phyloP scores from a whole-genome alignment of 2,888 invertebrate species.

The Frankliniella fusca region DNA sequence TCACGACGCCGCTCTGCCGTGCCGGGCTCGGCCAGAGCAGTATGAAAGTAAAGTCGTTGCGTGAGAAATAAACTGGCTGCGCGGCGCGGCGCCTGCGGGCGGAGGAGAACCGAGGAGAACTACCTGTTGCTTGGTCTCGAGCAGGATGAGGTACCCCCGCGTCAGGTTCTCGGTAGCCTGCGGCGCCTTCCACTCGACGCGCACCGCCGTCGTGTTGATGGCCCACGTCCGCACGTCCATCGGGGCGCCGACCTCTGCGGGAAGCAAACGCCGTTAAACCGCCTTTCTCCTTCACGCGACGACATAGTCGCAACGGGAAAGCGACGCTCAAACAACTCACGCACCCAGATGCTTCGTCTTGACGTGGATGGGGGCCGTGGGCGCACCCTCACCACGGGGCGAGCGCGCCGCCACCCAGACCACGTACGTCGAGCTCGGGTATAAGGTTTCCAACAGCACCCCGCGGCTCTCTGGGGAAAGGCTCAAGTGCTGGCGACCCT shows the following conservation, averaged over 20 bases:
- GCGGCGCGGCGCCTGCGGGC: too few species aligned
- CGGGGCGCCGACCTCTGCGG: conserved; percentile 56
- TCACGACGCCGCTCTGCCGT: too few species aligned
- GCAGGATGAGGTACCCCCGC: conserved; percentile 47
- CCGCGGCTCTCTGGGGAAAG: conserved; percentile 3
- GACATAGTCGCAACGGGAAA: too few species aligned
- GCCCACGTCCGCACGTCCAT: conserved; percentile 51
- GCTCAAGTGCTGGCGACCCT: conserved; percentile 15
- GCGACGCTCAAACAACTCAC: background rate
- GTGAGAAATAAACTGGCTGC: too few species aligned
- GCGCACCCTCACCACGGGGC: background rate
- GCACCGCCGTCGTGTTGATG: conserved; percentile 56
- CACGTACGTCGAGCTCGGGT: conserved; percentile 8
- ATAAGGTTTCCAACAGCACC: conserved; percentile 4
- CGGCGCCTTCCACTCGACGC: conserved; percentile 55
- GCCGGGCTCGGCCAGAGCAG: too few species aligned
- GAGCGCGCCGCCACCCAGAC: conserved; percentile 19
- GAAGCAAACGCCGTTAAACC: background rate
- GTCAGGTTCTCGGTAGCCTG: conserved; percentile 48
- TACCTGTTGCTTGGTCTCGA: conserved; percentile 6
- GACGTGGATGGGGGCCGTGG: background rate
- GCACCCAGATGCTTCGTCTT: conserved; percentile 9
- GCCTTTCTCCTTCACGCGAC: background rate
- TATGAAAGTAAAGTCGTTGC: too few species aligned
- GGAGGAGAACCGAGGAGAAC: too few species aligned